These are phyloP conservation scores for Drosophila sordidapex DNA, from an alignment of 2,888 invertebrate genomes.

Conservation along the genomic window DNA sequence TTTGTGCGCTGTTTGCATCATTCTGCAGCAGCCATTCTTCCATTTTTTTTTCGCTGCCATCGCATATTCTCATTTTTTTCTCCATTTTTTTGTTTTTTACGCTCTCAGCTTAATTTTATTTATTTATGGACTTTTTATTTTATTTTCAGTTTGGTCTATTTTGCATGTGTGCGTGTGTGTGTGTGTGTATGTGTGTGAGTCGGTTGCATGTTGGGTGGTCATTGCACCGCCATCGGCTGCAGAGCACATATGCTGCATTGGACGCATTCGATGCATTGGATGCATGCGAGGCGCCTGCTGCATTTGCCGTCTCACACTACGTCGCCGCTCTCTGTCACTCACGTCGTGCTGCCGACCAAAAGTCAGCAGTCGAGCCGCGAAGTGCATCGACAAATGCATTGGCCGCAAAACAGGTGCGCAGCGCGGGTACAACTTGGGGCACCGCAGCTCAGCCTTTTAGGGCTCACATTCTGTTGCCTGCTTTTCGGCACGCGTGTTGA, in stretches of 20 bases:
- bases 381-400: constrained; percentile 57
- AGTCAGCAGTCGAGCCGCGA: constrained; percentile 32
- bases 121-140: constrained; percentile 73
- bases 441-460: not conserved
- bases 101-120: constrained; percentile 79
- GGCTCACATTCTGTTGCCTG: constrained; percentile 28
- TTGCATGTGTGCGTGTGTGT: constrained; percentile 17
- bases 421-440: constrained; percentile 1
- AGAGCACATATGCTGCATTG: constrained; percentile 44
- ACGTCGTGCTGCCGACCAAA: constrained; percentile 32
- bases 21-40: constrained; percentile 34
- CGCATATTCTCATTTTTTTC: constrained; percentile 35
- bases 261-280: constrained; percentile 19
- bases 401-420: constrained; percentile 49
- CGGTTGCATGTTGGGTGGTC: constrained; percentile 27
- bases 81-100: constrained; percentile 34
- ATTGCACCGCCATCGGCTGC: constrained; percentile 27
- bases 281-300: constrained; percentile 35
- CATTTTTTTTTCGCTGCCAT: constrained; percentile 39
- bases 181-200: constrained; percentile 18
- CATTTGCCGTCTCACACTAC: constrained; percentile 58
- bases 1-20: constrained; percentile 31
- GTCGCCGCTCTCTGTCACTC: constrained; percentile 22
- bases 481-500: constrained; percentile 7
- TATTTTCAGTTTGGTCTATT: constrained; percentile 62